These are phyloP conservation scores for Drosophila repletoides DNA, from an alignment of 1,140 invertebrate genomes.

Conservation along the genomic window DNA sequence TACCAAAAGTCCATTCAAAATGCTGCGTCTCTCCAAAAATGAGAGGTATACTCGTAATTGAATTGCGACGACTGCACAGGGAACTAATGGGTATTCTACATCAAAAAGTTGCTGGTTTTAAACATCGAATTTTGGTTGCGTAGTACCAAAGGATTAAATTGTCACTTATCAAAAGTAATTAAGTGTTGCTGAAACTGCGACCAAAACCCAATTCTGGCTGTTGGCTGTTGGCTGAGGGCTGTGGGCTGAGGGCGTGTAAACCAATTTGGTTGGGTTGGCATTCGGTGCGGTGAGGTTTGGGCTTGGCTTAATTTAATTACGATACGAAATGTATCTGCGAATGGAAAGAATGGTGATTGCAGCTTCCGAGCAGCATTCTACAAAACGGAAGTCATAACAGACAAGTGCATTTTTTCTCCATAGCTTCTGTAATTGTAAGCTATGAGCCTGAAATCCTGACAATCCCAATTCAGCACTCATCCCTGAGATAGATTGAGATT, in stretches of 20 bases:
- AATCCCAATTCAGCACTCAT: slow-evolving; percentile 14
- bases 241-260: slow-evolving; percentile 7
- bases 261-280: slow-evolving; percentile 35
- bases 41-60: neutral
- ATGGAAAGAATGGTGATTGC: slow-evolving; percentile 29
- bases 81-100: slow-evolving; percentile 17
- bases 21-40: neutral
- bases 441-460: slow-evolving; percentile 20
- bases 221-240: neutral
- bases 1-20: no score
- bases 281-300: slow-evolving; percentile 23
- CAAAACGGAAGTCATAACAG: slow-evolving; percentile 18
- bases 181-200: slow-evolving; percentile 36
- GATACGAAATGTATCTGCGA: slow-evolving; percentile 19
- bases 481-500: slow-evolving; percentile 17
- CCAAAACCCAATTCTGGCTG: slow-evolving; percentile 1
- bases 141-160: slow-evolving; percentile 46
- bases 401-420: slow-evolving; percentile 21
- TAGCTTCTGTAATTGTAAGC: slow-evolving; percentile 28
- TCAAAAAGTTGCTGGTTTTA: slow-evolving; percentile 1
- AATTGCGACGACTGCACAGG: neutral
- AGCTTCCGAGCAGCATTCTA: slow-evolving; percentile 7
- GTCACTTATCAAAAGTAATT: slow-evolving; percentile 63
- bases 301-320: slow-evolving; percentile 59
- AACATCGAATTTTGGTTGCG: slow-evolving; percentile 39